phyloP scores from a whole-genome alignment of 64 coral and sea anemone genomes.

The Pocillopora damicornis region DNA sequence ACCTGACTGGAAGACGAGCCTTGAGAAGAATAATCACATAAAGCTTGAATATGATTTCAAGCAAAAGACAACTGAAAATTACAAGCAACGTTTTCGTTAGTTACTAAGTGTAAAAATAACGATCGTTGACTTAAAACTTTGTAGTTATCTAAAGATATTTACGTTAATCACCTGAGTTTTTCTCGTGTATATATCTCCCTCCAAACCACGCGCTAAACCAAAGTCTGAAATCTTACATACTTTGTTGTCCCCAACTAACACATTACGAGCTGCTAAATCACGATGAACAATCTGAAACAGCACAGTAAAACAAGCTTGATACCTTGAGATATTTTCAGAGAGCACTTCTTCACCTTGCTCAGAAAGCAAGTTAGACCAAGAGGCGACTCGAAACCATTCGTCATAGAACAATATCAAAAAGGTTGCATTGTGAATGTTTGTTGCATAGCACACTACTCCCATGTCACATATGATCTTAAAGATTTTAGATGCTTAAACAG shows the following conservation, averaged over 20 bases:
- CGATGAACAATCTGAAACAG: slow-evolving; percentile 42
- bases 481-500: too few relatives aligned
- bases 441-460: too few relatives aligned
- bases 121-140: neutral
- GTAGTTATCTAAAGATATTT: too few relatives aligned
- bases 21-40: neutral
- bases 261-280: slow-evolving; percentile 48
- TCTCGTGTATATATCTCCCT: slow-evolving; percentile 29
- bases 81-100: too few relatives aligned
- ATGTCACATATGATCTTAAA: too few relatives aligned
- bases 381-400: too few relatives aligned
- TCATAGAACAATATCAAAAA: neutral
- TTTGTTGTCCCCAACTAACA: slow-evolving; percentile 38
- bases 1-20: slow-evolving; percentile 39
- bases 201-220: slow-evolving; percentile 35
- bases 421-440: too few relatives aligned
- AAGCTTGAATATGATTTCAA: neutral
- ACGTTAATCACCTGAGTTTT: neutral
- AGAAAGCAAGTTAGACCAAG: too few relatives aligned
- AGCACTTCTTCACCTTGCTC: too few relatives aligned
- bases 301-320: neutral
- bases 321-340: too few relatives aligned
- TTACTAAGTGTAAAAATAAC: neutral
- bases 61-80: too few relatives aligned
- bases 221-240: slow-evolving; percentile 45